phyloP scores from a whole-genome alignment of 2,113 vertebrate species.

The Cyanocitta stelleri region DNA sequence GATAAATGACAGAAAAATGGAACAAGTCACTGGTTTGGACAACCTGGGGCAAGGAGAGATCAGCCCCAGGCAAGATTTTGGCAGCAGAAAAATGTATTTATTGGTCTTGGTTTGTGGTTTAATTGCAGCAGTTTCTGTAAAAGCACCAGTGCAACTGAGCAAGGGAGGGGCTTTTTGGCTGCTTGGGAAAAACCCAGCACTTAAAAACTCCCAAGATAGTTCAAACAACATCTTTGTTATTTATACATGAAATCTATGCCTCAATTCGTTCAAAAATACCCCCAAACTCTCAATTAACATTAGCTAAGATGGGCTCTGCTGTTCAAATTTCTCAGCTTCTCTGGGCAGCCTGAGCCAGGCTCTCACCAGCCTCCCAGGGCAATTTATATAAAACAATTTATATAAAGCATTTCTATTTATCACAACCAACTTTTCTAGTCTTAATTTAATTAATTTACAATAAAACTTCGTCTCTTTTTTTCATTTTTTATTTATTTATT shows the following conservation, averaged over 20 bases:
- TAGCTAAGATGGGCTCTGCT: not conserved
- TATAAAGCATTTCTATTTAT: not conserved
- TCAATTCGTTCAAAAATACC: not conserved
- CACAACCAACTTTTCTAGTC: too few relatives aligned
- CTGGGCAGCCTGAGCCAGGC: not conserved
- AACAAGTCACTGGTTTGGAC: not conserved
- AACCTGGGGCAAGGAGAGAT: not conserved
- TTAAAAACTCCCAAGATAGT: not conserved
- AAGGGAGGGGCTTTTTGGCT: not conserved
- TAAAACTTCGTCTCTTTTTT: not conserved
- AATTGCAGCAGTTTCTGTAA: not conserved
- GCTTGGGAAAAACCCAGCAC: fast-evolving
- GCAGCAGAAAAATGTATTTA: not conserved
- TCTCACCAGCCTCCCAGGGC: fast-evolving
- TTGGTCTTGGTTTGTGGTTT: not conserved
- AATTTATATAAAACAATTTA: not conserved
- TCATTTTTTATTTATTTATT: not conserved
- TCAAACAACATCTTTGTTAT: not conserved
- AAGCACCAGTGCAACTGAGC: fast-evolving
- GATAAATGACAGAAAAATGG: not conserved
- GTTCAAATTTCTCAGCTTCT: not conserved
- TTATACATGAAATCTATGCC: too few relatives aligned
- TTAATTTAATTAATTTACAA: not conserved
- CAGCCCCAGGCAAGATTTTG: not conserved
- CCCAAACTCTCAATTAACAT: not conserved